phyloP scores from a whole-genome alignment of 35 echinoderm and acorn worm genomes.

The Hemicentrotus pulcherrimus region DNA sequence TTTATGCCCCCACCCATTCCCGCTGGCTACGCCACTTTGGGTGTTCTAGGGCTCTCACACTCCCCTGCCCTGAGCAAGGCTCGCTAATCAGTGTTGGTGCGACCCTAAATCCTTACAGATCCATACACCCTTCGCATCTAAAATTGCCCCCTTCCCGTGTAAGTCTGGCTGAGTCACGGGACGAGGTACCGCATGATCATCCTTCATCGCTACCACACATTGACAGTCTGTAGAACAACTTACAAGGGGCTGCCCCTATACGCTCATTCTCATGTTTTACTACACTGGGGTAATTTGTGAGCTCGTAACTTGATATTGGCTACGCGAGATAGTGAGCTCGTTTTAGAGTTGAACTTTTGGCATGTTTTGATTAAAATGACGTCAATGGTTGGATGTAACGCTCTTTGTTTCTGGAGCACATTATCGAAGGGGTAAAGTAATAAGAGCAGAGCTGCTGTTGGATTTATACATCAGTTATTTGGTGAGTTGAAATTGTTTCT shows the following conservation, averaged over 20 bases:
- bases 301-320: background rate
- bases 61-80: background rate
- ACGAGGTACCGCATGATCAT: background rate
- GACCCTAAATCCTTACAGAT: background rate
- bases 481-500: background rate
- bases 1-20: too few relatives aligned
- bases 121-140: background rate
- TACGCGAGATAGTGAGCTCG: background rate
- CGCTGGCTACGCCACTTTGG: too few relatives aligned
- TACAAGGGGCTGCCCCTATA: background rate
- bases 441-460: background rate
- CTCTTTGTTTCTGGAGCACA: background rate
- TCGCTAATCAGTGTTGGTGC: background rate
- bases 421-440: background rate
- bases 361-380: conserved; percentile 6
- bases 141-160: conserved; percentile 15
- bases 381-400: background rate
- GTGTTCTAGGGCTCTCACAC: background rate
- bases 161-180: background rate
- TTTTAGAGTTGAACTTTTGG: background rate
- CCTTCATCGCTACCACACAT: background rate
- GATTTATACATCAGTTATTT: background rate
- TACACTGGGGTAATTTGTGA: background rate
- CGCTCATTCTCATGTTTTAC: background rate
- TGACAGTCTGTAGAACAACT: background rate